Evolutionary conservation across 2,113 vertebrate genomes (phyloP).

Genomic region (Oreotragus oreotragus): DNA sequence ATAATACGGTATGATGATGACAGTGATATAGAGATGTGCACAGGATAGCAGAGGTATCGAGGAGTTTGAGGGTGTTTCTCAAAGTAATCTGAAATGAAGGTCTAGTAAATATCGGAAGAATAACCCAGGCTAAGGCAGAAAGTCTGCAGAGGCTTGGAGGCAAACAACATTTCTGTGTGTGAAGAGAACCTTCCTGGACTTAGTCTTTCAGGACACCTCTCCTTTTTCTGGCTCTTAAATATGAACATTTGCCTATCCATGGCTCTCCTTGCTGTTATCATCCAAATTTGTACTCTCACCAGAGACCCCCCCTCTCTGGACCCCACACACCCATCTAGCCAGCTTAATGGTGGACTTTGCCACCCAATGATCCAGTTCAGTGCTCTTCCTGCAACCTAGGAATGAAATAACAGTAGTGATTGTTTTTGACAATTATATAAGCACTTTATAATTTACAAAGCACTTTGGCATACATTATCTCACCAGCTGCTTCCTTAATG

Average conservation of each 20-base stretch:
- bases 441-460: constrained; percentile 63
- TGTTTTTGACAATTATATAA: constrained; percentile 55
- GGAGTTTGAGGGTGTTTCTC: neutral
- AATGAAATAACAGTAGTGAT: constrained; percentile 58
- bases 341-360: neutral
- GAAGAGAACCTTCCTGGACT: neutral
- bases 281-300: neutral
- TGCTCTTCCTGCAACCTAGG: constrained; percentile 37
- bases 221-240: neutral
- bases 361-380: neutral
- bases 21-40: neutral
- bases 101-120: neutral
- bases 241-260: neutral
- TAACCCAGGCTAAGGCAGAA: neutral
- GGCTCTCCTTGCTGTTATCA: neutral
- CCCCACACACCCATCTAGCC: neutral
- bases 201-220: neutral
- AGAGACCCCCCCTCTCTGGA: neutral
- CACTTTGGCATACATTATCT: constrained; percentile 63
- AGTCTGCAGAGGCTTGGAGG: neutral
- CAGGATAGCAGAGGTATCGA: neutral
- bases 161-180: neutral
- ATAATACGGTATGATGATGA: neutral
- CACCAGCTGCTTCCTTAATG: constrained; percentile 71
- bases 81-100: neutral